Base-by-base conservation (phyloP, 1,140 invertebrate genomes). In the Helicoverpa armigera region DNA sequence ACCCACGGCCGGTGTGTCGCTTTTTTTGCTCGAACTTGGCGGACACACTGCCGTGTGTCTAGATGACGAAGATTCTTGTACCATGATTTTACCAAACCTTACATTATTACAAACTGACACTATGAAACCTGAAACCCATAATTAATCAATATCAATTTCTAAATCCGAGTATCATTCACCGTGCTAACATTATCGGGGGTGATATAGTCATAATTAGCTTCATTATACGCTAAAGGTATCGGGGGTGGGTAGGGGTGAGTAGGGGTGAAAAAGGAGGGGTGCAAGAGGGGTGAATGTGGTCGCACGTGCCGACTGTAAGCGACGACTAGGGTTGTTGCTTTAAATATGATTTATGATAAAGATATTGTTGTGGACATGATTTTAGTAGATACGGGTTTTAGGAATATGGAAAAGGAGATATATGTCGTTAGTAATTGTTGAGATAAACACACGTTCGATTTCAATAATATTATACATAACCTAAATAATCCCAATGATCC, bases 171-270 rank as follows among this genome's bases (percentile, higher is more conserved):
- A 60, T 60, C n/a, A 50, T 7, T 16, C 16, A 16, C 53, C 43
- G 11, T 18, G 13, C 70, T 58, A 73, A 12, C 70, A 18, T 43
- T 70, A 73, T 53, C 54, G 51, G 35, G 56, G 18, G 73, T 11
- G 29, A 75, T 61, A 14, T 31, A 58, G 18, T 18, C 31, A 50
- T 75, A 75, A 75, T 75, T 75, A 58, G 70, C 73, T 50, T 75
- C 73, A 75, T 75, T 75, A 75, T 61, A 61, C 29, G 73, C 56
- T 58, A 31, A 35, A 29, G 31, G 54, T 18, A 75, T 11, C 2
- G n/a, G 56, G 72, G 14, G 35, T 2, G 14, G n/a, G n/a, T 48
- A 13, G 16, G 29, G 35, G 31, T 16, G 9, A 16, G 72, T 31
- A 31, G n/a, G 10, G 56, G 73, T 35, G 18, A 60, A 48, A 2